Evolutionary conservation across 1,140 invertebrate species (phyloP).

Genomic region (Lanistes nyassanus): DNA sequence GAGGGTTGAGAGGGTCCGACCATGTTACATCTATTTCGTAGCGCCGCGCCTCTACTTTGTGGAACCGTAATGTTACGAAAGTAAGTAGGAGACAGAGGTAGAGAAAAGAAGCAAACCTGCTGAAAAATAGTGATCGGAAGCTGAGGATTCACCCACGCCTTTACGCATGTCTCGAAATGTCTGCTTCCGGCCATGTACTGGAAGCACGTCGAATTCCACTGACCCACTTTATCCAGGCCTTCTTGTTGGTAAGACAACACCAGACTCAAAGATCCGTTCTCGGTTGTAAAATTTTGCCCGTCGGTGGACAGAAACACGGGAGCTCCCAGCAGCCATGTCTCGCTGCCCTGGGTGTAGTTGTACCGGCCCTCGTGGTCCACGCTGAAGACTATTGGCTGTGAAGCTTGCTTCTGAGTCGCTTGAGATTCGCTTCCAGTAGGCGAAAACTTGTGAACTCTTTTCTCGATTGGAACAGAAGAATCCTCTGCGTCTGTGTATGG

Average conservation of each 20-base stretch:
- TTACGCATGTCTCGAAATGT: conserved; percentile 7
- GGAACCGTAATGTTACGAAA: too few species aligned
- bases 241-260: neutral
- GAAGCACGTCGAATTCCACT: conserved; percentile 3
- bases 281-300: neutral
- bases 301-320: neutral
- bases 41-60: too few species aligned
- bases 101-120: too few species aligned
- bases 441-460: too few species aligned
- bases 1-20: too few species aligned
- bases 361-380: neutral
- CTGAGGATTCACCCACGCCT: neutral
- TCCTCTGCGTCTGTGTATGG: too few species aligned
- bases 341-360: neutral
- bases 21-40: too few species aligned
- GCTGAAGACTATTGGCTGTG: too few species aligned
- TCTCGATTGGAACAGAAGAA: too few species aligned
- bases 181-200: neutral
- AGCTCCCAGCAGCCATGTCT: neutral
- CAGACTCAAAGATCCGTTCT: neutral
- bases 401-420: too few species aligned
- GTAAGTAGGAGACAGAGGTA: too few species aligned
- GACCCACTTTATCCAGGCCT: conserved; percentile 3
- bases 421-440: too few species aligned
- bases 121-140: conserved; percentile 6